Percentiles rank a stretch among this genome's conserved stretches.
These are phyloP conservation scores for Willisornis vidua DNA, from an alignment of 2,113 vertebrate species.

Conservation along the genomic window DNA sequence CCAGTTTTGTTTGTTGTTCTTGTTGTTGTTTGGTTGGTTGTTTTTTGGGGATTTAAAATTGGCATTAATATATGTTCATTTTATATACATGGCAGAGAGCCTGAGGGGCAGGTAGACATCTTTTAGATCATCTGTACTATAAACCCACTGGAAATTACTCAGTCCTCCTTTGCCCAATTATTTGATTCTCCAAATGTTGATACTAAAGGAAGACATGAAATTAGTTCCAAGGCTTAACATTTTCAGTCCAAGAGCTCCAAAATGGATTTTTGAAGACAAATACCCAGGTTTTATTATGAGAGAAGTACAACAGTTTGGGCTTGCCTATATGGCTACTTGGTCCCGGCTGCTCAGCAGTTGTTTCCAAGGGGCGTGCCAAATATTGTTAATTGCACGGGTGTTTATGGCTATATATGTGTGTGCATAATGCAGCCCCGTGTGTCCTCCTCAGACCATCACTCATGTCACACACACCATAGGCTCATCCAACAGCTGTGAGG, in stretches of 20 bases:
- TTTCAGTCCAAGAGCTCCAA: neutral
- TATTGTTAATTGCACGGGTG: neutral
- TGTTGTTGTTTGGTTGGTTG: neutral
- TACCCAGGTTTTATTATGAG: neutral
- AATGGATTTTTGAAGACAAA: conserved; percentile 23
- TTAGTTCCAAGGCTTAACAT: conserved; percentile 6
- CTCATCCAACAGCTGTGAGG: conserved; percentile 43
- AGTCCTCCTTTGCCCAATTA: neutral
- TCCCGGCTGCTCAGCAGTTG: rapidly evolving
- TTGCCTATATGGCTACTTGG: neutral
- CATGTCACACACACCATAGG: conserved; percentile 10
- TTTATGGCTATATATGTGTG: neutral
- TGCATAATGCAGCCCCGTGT: neutral
- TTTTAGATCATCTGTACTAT: conserved; percentile 18
- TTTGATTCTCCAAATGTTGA: conserved; percentile 13
- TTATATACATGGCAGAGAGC: neutral
- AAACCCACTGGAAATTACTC: conserved; percentile 16
- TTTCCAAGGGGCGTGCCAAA: neutral
- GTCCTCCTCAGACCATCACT: conserved; percentile 28
- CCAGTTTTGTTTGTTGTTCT: too few species aligned
- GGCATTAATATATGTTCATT: neutral
- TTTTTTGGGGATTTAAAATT: neutral
- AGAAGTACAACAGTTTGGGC: neutral
- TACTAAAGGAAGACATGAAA: conserved; percentile 9
- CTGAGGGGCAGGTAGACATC: neutral